Percentiles rank a stretch among this genome's conserved stretches.
Evolutionary conservation across 2,113 vertebrate species (phyloP).

Genomic region (Acinonyx jubatus): DNA sequence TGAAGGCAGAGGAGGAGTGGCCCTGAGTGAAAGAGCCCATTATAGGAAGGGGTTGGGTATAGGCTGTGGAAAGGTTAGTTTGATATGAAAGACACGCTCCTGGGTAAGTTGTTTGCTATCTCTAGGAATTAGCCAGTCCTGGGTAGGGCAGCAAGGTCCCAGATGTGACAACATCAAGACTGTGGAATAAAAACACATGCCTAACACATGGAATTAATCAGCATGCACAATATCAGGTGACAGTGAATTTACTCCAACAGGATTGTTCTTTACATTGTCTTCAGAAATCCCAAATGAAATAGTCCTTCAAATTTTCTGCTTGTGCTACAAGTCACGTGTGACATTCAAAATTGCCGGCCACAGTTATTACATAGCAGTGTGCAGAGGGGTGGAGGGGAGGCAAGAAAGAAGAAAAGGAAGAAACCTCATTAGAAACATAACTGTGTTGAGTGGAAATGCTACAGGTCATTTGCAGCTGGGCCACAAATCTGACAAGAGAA

Average conservation of each 20-base stretch:
- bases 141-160: not conserved
- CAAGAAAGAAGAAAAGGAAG: not conserved
- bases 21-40: not conserved
- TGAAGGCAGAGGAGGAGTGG: not conserved
- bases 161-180: not conserved
- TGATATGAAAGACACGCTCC: not conserved
- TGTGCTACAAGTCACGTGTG: not conserved
- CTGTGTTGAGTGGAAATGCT: too few relatives aligned
- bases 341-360: not conserved
- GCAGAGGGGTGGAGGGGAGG: too few relatives aligned
- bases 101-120: not conserved
- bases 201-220: not conserved
- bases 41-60: not conserved
- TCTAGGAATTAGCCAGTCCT: not conserved
- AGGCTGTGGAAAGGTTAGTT: not conserved
- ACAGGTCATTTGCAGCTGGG: too few relatives aligned
- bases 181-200: not conserved
- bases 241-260: not conserved
- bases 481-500: not conserved
- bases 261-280: not conserved
- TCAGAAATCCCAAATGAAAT: not conserved
- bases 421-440: not conserved
- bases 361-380: not conserved
- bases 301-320: not conserved
- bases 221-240: not conserved